Conservation (phyloP, 2,113 vertebrate genomes). For the Lynx canadensis region DNA sequence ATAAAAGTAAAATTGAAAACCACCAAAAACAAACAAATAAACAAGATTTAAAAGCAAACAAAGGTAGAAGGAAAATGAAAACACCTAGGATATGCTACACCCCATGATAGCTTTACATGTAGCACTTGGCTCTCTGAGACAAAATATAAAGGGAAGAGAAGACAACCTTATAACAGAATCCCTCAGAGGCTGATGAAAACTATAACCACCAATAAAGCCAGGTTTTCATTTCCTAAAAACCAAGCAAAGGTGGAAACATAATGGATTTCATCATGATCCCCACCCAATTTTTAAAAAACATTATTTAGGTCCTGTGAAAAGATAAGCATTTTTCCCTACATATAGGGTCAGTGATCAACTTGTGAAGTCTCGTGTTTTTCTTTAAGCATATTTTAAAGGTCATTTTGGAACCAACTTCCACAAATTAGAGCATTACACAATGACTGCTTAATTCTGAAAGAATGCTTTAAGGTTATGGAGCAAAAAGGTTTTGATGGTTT, state of each 20-base stretch:
- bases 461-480: not conserved
- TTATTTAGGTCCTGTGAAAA: conserved; percentile 38
- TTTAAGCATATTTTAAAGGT: conserved; percentile 34
- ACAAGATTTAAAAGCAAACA: conserved; percentile 41
- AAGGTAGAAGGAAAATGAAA: not conserved
- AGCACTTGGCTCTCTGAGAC: not conserved
- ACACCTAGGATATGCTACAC: not conserved
- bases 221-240: not conserved
- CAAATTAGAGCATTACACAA: not conserved
- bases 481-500: conserved; percentile 38
- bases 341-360: not conserved
- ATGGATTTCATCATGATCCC: not conserved
- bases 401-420: conserved; percentile 55
- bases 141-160: not conserved
- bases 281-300: not conserved
- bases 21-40: not conserved
- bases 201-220: not conserved
- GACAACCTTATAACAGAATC: not conserved
- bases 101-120: not conserved
- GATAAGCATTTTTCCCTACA: not conserved
- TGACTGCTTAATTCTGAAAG: not conserved
- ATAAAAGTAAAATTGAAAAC: conserved; percentile 8
- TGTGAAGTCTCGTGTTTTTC: not conserved
- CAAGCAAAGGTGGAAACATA: not conserved
- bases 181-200: not conserved